Evolutionary conservation across 2,797 vertebrate species (phyloP), one percentile per base, ranked within the genome.

Genomic region (Arctocebus calabarensis): DNA sequence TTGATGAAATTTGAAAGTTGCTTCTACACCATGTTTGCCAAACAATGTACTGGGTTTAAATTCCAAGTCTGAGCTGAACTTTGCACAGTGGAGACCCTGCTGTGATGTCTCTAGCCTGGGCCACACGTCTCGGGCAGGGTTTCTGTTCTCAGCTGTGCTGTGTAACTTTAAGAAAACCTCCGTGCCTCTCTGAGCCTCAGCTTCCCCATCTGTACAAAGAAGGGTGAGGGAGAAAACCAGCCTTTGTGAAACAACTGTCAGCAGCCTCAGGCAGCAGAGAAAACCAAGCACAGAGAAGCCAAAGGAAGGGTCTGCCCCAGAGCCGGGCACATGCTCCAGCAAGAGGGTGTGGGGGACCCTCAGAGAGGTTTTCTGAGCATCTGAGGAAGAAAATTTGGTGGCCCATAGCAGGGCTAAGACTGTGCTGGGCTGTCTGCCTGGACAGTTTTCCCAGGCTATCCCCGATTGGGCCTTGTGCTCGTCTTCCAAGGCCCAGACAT

Each of bases 91-190:
- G 23, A 70, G 52, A 37, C 40, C 32, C 2, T 1, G 3, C 5
- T 37, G 40, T 23, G 45, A n/a, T 5, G n/a, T 64, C 32, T 32
- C 40, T 37, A 48, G 32, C 29, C 37, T 7, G 32, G 32, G 40
- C 7, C 0, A 7, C 16, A 32, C 16, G 32, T 37, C 73, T 34
- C 0, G 22, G 52, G 40, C 29, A 9, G 12, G 7, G 20, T 5
- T 48, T 79, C 91, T 52, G 27, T 37, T 45, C 74, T 1, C 1
- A 27, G 40, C 40, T 52, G 37, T 29, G 27, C 37, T 57, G 25
- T 9, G 37, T 48, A 62, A 32, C 32, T 19, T 61, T 8, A 34
- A 13, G 73, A 62, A 48, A 45, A 34, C 37, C 12, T 68, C 62
- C 70, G 52, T 23, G 37, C 73, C 25, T 86, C 37, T 22, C 37